Evolutionary conservation across 1,140 invertebrate species (phyloP).

Genomic region (Aphaenogaster rudis): DNA sequence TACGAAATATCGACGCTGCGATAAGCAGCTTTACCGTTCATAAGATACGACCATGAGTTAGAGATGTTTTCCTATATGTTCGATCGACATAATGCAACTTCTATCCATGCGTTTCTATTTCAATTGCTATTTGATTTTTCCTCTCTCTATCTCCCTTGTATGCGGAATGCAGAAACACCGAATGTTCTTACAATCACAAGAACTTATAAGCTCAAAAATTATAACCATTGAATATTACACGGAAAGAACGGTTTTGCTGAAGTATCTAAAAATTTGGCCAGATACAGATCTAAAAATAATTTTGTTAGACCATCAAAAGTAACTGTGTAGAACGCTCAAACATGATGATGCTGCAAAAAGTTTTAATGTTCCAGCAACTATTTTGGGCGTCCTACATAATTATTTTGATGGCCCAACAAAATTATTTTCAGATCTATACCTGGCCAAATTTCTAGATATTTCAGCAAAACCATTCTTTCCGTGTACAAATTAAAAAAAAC

Average conservation of each 20-base stretch:
- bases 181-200: not conserved
- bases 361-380: too few relatives aligned
- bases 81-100: not conserved
- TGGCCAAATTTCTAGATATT: too few relatives aligned
- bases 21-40: constrained; percentile 27
- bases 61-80: constrained; percentile 17
- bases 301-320: too few relatives aligned
- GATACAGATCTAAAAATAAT: too few relatives aligned
- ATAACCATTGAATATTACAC: not conserved
- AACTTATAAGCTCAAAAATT: not conserved
- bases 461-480: too few relatives aligned
- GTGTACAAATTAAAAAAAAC: not conserved
- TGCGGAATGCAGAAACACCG: not conserved
- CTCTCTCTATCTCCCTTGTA: not conserved
- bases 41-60: constrained; percentile 20
- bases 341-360: too few relatives aligned
- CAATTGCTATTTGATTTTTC: not conserved
- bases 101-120: not conserved
- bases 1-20: constrained; percentile 43
- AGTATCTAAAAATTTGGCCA: too few relatives aligned
- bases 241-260: too few relatives aligned
- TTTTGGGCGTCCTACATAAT: too few relatives aligned
- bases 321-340: too few relatives aligned
- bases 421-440: too few relatives aligned
- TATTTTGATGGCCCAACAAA: too few relatives aligned